phyloP scores from a whole-genome alignment of 2,113 vertebrate species.

The Dromiciops gliroides region DNA sequence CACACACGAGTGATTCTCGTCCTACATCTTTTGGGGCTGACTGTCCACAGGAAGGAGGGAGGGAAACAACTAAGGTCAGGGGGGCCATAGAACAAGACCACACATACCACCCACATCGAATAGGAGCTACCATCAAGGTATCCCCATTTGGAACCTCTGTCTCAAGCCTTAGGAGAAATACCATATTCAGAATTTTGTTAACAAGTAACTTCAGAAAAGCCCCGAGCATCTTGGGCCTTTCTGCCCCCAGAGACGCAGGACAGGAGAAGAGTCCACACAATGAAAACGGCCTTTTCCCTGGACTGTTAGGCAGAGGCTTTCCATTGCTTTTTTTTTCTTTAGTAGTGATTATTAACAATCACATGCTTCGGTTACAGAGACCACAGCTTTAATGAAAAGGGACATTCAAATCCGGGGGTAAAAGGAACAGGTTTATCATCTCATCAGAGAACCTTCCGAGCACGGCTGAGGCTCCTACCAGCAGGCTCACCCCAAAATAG shows the following conservation, averaged over 20 bases:
- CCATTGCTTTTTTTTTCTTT: neutral
- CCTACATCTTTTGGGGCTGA: neutral
- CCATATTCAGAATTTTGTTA: neutral
- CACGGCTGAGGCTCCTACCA: constrained; percentile 16
- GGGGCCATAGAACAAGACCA: neutral
- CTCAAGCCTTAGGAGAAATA: neutral
- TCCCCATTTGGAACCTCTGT: neutral
- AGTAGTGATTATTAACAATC: constrained; percentile 17
- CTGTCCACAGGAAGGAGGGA: neutral
- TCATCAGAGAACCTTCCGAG: constrained; percentile 61
- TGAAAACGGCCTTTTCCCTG: constrained; percentile 49
- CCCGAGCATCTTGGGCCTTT: too few species aligned
- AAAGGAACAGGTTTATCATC: constrained; percentile 48
- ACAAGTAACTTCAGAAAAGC: constrained; percentile 13
- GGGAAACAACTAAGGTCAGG: neutral
- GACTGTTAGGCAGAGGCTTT: neutral
- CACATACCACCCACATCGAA: neutral
- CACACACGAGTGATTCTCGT: too few species aligned
- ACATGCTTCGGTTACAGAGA: constrained; percentile 52
- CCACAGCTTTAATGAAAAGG: constrained; percentile 58
- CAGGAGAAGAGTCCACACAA: constrained; percentile 39
- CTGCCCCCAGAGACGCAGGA: constrained; percentile 9
- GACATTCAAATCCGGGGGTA: constrained; percentile 49
- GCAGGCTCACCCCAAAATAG: constrained; percentile 39
- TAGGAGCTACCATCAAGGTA: neutral